Evolutionary conservation across 1,140 invertebrate species (phyloP), one percentile per base, ranked within the genome.

Genomic region (Rhynchophorus ferrugineus): DNA sequence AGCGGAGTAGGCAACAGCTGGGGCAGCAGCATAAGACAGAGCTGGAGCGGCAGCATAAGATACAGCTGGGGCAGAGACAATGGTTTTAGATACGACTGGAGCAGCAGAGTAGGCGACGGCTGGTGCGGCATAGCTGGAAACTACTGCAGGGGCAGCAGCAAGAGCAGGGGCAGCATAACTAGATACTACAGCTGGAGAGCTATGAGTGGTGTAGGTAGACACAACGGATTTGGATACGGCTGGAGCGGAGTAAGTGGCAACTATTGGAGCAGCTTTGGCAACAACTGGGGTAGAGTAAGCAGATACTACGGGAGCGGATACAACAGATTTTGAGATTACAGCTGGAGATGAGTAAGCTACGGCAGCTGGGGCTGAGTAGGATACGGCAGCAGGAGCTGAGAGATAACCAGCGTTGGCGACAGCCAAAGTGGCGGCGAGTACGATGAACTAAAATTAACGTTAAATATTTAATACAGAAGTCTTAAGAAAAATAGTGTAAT

Each of bases 191-290:
- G 75, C 73, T 48, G 73, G 73, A 56, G 66, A 47, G 14, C 29
- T 22, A 14, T 45, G 34, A 55, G 73, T 77, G 51, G 78, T 79
- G 71, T 75, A 80, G 13, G 78, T 74, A 38, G 73, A 75, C 58
- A 80, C 76, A 13, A 45, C 11, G 11, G 19, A 7, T 43, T 58
- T 58, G 33, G 55, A 50, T 29, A 66, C 65, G 58, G 64, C 70
- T 58, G 74, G 74, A 57, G 65, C 43, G 13, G 59, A 42, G 36
- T 52, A 54, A 19, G 58, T 17, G 19, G 61, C 57, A 38, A 60
- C 61, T 9, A 58, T 42, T 17, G 59, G 42, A 44, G 57, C 38
- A 5, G 47, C 44, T 18, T 5, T 5, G n/a, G 37, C 37, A 33
- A 36, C 33, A 3, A 39, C 22, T 9, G 51, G 14, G 14, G 42